These are phyloP conservation scores for Todiramphus saurophagus DNA, from an alignment of 2,113 vertebrate species.

Conservation along the genomic window DNA sequence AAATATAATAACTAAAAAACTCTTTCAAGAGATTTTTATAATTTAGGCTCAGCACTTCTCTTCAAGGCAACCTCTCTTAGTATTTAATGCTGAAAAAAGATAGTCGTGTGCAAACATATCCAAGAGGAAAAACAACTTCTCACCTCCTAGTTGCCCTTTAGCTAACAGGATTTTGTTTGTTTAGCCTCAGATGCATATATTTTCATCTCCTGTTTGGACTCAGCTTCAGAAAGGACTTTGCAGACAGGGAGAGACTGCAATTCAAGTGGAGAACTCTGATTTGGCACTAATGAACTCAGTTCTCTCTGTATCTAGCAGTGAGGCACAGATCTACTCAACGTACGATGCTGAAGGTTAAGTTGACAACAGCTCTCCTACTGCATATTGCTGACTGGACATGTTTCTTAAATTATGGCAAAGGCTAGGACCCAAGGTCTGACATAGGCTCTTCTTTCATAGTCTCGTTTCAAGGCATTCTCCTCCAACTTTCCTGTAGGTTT, in stretches of 20 bases:
- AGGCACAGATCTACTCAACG: background rate
- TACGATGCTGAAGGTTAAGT: background rate
- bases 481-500: background rate
- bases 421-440: background rate
- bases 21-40: background rate
- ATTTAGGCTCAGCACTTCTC: background rate
- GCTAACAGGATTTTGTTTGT: background rate
- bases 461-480: background rate
- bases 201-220: constrained; percentile 6
- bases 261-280: background rate
- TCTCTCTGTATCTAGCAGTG: background rate
- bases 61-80: background rate
- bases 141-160: background rate
- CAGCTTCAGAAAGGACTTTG: background rate
- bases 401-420: background rate
- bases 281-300: background rate
- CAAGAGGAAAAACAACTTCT: background rate
- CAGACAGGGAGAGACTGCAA: background rate
- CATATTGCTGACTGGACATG: background rate
- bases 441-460: background rate
- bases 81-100: background rate
- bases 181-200: background rate
- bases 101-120: background rate
- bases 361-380: background rate
- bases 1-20: background rate